These are phyloP conservation scores for Pyxicephalus adspersus DNA, from an alignment of 2,113 vertebrate species.

Conservation along the genomic window DNA sequence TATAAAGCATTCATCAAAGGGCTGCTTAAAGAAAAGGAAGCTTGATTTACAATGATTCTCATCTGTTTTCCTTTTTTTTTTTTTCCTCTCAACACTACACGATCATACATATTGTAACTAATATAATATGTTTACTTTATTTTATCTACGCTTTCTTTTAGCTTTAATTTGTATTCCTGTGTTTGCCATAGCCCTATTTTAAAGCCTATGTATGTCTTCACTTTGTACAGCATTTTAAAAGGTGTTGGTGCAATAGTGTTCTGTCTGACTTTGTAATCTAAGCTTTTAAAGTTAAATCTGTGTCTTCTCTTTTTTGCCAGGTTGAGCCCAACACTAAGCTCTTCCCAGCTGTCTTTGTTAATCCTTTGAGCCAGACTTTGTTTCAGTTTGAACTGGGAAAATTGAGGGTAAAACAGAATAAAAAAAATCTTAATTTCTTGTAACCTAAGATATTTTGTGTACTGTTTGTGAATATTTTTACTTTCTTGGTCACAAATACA, in stretches of 20 bases:
- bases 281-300: not conserved
- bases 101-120: too few relatives aligned
- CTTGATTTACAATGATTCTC: too few relatives aligned
- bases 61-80: not conserved
- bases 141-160: not conserved
- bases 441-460: not conserved
- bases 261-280: not conserved
- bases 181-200: too few relatives aligned
- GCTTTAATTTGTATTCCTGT: not conserved
- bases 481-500: not conserved
- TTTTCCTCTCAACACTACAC: not conserved
- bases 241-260: not conserved
- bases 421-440: not conserved
- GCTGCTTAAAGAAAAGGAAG: too few relatives aligned
- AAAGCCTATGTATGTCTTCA: too few relatives aligned
- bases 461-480: not conserved
- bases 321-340: conserved; percentile 96
- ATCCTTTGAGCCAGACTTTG: conserved; percentile 87
- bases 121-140: too few relatives aligned
- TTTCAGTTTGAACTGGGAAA: conserved; percentile 92
- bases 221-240: too few relatives aligned
- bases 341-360: conserved; percentile 86
- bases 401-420: conserved; percentile 80
- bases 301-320: conserved; percentile 62
- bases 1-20: too few relatives aligned